These are phyloP conservation scores for Drosophila prosaltans DNA, from an alignment of 1,140 invertebrate genomes.

Conservation along the genomic window DNA sequence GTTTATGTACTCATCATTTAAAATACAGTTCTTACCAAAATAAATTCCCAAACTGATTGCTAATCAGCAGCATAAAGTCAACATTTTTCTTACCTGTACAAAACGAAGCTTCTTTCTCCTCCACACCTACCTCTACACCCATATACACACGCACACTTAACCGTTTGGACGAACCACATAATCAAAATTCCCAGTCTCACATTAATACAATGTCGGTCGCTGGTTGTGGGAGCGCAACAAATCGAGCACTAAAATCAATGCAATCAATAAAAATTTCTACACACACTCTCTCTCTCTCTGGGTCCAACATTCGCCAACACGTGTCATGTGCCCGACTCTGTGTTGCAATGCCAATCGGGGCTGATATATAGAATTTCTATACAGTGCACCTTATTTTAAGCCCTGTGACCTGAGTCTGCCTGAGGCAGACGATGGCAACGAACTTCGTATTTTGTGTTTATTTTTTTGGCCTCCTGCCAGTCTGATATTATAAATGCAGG, in stretches of 20 bases:
- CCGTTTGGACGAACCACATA: not conserved
- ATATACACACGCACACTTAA: not conserved
- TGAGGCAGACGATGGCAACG: constrained; percentile 59
- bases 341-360: constrained; percentile 62
- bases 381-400: constrained; percentile 53
- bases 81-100: not conserved
- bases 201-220: constrained; percentile 41
- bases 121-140: too few relatives aligned
- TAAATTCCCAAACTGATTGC: not conserved
- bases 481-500: constrained; percentile 59
- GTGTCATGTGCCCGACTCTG: constrained; percentile 33
- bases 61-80: not conserved
- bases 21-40: too few relatives aligned
- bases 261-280: constrained; percentile 70
- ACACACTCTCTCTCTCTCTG: constrained; percentile 20
- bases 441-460: constrained; percentile 45
- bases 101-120: not conserved
- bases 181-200: not conserved
- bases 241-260: constrained; percentile 73
- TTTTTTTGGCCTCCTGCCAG: constrained; percentile 44
- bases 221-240: constrained; percentile 41
- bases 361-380: constrained; percentile 49
- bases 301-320: constrained; percentile 33
- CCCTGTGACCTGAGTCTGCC: constrained; percentile 19
- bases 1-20: too few relatives aligned